Conservation (phyloP, 2,113 vertebrate species). For the Polyodon spathula region DNA sequence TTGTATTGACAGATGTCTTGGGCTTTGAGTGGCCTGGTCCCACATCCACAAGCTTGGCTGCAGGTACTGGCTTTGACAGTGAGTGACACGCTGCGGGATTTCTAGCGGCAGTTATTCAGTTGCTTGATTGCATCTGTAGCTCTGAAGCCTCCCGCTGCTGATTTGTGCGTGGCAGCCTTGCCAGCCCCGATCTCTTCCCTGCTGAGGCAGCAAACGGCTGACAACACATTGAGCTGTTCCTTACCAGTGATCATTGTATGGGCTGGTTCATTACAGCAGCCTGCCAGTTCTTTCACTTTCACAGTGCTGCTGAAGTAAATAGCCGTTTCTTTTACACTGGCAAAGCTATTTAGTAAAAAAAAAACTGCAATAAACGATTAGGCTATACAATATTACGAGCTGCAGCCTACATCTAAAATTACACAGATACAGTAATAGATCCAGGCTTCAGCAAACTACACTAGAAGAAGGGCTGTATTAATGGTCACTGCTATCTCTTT, state of each 20-base stretch:
- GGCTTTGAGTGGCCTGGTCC: no score
- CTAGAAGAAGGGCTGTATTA: no score
- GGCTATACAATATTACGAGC: no score
- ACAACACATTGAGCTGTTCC: constrained; percentile 21
- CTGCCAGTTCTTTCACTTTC: constrained; percentile 11
- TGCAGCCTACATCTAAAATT: no score
- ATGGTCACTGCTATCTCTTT: no score
- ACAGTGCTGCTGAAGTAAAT: background rate
- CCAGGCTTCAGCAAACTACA: no score
- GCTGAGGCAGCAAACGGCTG: constrained; percentile 51
- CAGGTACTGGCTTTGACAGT: constrained; percentile 49
- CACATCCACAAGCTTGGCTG: constrained; percentile 8
- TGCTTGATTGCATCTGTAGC: constrained; percentile 49
- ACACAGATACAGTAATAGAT: no score
- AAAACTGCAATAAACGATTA: no score
- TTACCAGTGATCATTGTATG: constrained; percentile 18
- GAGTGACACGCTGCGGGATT: constrained; percentile 50
- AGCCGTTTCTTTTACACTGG: background rate
- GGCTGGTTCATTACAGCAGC: constrained; percentile 35
- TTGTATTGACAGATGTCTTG: no score
- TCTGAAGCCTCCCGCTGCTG: constrained; percentile 41
- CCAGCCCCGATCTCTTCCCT: constrained; percentile 45
- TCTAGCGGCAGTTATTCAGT: constrained; percentile 53
- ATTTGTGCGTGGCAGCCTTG: constrained; percentile 40
- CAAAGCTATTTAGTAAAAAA: background rate